Evolutionary conservation across 2,888 invertebrate species (phyloP).

Genomic region (Willowsia nigromaculata): DNA sequence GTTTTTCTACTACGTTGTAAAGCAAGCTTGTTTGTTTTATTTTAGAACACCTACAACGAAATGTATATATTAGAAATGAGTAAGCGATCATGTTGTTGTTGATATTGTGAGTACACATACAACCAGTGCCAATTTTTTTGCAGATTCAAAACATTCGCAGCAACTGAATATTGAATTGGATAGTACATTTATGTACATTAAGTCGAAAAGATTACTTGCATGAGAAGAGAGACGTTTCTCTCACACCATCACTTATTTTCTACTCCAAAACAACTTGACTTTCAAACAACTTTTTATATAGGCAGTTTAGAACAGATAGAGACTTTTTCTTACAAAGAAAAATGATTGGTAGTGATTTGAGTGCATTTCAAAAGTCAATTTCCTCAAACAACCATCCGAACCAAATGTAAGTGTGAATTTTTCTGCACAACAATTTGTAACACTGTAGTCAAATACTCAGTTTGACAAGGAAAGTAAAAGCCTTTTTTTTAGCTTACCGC

Average conservation of each 20-base stretch:
- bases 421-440: neutral
- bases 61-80: neutral
- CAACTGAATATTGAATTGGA: neutral
- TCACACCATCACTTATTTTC: neutral
- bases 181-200: neutral
- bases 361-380: constrained; percentile 26
- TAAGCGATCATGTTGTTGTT: neutral
- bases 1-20: neutral
- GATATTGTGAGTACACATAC: neutral
- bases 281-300: neutral
- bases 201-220: neutral
- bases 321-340: constrained; percentile 4
- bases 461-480: constrained; percentile 32
- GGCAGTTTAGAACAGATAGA: neutral
- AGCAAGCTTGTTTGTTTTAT: neutral
- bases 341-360: constrained; percentile 43
- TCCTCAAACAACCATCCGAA: constrained; percentile 13
- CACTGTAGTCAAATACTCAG: neutral
- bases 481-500: too few species aligned
- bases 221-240: neutral
- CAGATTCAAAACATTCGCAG: neutral
- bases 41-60: neutral
- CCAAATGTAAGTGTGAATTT: constrained; percentile 36
- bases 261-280: constrained; percentile 16
- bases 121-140: constrained; percentile 35